Percentiles rank a stretch among this genome's conserved stretches.
Evolutionary conservation across 1,140 invertebrate species (phyloP).

Genomic region (Pogonomyrmex barbatus): DNA sequence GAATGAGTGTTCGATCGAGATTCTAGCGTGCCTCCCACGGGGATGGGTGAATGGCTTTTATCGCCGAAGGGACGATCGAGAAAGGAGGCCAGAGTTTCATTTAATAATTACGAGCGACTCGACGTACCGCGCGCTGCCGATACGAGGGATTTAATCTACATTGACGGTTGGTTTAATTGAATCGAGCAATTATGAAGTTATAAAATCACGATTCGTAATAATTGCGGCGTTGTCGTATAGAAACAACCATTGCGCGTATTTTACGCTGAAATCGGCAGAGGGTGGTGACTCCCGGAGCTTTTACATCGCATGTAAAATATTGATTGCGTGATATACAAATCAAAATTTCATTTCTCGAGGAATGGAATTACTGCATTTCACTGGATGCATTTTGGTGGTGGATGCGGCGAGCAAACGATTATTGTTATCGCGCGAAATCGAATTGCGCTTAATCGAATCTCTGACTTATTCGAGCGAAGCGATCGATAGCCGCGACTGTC

Average conservation of each 20-base stretch:
- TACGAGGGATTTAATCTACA: constrained; percentile 57
- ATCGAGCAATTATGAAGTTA: constrained; percentile 60
- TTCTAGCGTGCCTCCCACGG: not conserved
- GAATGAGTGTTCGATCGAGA: constrained; percentile 43
- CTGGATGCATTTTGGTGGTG: constrained; percentile 12
- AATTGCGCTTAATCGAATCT: constrained; percentile 48
- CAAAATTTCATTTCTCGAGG: constrained; percentile 55
- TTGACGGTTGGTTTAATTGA: constrained; percentile 58
- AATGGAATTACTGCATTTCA: constrained; percentile 46
- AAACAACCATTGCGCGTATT: constrained; percentile 13
- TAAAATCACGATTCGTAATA: constrained; percentile 56
- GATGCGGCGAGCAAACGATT: constrained; percentile 35
- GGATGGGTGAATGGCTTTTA: constrained; percentile 34
- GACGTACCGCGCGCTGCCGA: constrained; percentile 40
- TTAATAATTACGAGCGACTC: constrained; percentile 57
- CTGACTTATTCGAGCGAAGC: constrained; percentile 9
- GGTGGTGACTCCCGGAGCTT: constrained; percentile 1
- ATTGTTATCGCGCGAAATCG: constrained; percentile 41
- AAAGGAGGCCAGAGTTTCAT: constrained; percentile 56
- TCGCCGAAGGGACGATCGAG: constrained; percentile 35
- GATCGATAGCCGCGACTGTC: constrained; percentile 10
- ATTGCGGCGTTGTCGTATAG: constrained; percentile 46
- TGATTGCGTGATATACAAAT: constrained; percentile 33
- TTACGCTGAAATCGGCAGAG: not conserved
- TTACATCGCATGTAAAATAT: constrained; percentile 43